phyloP scores from a whole-genome alignment of 1,140 invertebrate species.

The Carcinoscorpius rotundicauda region DNA sequence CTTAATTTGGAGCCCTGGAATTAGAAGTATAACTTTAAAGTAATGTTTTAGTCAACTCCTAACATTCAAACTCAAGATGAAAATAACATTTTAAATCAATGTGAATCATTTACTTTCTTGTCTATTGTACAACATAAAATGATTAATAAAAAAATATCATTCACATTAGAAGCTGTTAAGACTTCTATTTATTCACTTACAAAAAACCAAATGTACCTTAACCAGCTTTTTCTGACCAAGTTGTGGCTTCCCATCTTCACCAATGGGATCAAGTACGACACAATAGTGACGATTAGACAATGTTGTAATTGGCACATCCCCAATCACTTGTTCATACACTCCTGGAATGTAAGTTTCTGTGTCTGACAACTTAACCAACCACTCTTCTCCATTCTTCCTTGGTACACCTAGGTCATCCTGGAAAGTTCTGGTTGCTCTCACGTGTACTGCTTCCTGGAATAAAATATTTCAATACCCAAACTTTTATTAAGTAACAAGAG shows the following conservation, averaged over 20 bases:
- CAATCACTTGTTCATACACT: slow-evolving; percentile 41
- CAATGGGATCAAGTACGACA: slow-evolving; percentile 39
- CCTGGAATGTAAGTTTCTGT: slow-evolving; percentile 41
- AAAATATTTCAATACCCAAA: no score
- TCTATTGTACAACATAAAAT: no score
- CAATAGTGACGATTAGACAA: slow-evolving; percentile 40
- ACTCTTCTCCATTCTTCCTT: slow-evolving; percentile 43
- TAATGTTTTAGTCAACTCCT: no score
- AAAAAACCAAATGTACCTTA: slow-evolving; percentile 26
- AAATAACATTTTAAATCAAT: no score
- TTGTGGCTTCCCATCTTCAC: slow-evolving; percentile 35
- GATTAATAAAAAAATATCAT: no score
- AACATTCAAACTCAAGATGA: no score
- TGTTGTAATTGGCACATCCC: slow-evolving; percentile 36
- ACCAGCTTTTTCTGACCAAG: slow-evolving; percentile 38
- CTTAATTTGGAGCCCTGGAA: no score
- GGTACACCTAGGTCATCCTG: slow-evolving; percentile 35
- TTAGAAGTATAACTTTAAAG: no score
- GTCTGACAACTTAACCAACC: slow-evolving; percentile 38
- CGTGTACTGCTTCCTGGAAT: slow-evolving; percentile 37
- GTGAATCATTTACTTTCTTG: no score
- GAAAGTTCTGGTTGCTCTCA: slow-evolving; percentile 37
- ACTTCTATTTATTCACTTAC: no score
- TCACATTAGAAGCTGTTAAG: no score
- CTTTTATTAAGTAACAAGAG: no score